Evolutionary conservation across 2,888 invertebrate species (phyloP).

Genomic region (Lepeophtheirus nordmannii): DNA sequence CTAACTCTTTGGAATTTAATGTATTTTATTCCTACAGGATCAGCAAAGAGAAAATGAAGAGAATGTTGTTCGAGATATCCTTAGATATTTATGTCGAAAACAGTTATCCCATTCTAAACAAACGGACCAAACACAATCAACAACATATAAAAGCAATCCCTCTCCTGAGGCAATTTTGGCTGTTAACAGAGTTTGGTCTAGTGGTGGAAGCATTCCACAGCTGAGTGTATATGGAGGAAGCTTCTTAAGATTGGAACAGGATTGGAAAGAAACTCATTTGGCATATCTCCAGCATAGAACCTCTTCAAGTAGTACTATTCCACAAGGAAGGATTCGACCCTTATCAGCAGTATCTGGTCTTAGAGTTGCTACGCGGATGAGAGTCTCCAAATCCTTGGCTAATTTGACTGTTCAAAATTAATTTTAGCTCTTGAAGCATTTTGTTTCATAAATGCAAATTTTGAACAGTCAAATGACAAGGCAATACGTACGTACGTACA

Average conservation of each 20-base stretch:
- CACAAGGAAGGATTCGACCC: too few species aligned
- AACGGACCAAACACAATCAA: background rate
- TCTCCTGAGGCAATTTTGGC: background rate
- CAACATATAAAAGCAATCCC: background rate
- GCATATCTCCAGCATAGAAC: conserved; percentile 20
- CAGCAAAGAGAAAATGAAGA: conserved; percentile 71
- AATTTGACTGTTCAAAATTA: too few species aligned
- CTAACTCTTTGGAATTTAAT: too few species aligned
- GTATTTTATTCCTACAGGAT: conserved; percentile 43
- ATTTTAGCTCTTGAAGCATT: too few species aligned
- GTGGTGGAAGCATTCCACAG: background rate
- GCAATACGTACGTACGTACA: too few species aligned
- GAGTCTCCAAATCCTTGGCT: too few species aligned
- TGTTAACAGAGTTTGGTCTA: background rate
- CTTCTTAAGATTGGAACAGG: conserved; percentile 55
- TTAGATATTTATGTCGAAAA: conserved; percentile 1
- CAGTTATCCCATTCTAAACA: background rate
- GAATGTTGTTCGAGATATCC: conserved; percentile 52
- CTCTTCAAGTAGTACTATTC: too few species aligned
- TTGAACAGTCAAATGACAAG: too few species aligned
- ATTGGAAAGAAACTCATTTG: conserved; percentile 48
- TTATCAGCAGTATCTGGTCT: too few species aligned
- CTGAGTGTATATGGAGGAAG: conserved; percentile 44
- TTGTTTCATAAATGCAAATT: too few species aligned
- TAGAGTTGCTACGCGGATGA: too few species aligned